These are phyloP conservation scores for Drosophila novamexicana DNA, from an alignment of 1,140 invertebrate genomes.

Conservation along the genomic window DNA sequence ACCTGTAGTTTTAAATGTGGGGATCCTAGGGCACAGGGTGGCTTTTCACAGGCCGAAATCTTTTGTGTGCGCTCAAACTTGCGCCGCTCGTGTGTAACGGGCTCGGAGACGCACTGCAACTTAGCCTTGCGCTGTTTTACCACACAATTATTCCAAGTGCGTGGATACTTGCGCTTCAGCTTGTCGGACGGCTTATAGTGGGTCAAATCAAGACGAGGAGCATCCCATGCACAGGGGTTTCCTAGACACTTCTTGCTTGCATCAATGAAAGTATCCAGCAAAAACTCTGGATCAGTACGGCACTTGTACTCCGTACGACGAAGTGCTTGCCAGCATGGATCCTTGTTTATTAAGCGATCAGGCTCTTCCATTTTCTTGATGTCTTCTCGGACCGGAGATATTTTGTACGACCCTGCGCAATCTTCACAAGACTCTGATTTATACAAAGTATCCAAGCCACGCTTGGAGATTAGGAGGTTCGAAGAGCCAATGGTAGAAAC, in stretches of 20 bases:
- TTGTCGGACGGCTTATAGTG: conserved; percentile 51
- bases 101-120: conserved; percentile 24
- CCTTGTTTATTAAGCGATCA: conserved; percentile 8
- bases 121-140: conserved; percentile 32
- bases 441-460: conserved; percentile 26
- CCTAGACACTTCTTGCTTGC: conserved; percentile 16
- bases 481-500: not conserved
- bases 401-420: conserved; percentile 11
- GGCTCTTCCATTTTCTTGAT: conserved; percentile 1
- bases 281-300: conserved; percentile 58
- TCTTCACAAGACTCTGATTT: conserved; percentile 30
- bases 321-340: conserved; percentile 50
- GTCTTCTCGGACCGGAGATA: not conserved
- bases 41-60: not conserved
- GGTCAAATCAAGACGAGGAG: conserved; percentile 27
- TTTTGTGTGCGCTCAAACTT: not conserved
- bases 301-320: conserved; percentile 59
- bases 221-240: conserved; percentile 12
- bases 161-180: conserved; percentile 43
- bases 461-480: not conserved
- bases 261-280: conserved; percentile 23
- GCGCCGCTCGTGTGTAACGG: conserved; percentile 5
- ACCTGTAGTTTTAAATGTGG: not conserved
- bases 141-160: conserved; percentile 62
- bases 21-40: not conserved